phyloP scores from a whole-genome alignment of 2,888 invertebrate species.

The Azorinus chamasolen region DNA sequence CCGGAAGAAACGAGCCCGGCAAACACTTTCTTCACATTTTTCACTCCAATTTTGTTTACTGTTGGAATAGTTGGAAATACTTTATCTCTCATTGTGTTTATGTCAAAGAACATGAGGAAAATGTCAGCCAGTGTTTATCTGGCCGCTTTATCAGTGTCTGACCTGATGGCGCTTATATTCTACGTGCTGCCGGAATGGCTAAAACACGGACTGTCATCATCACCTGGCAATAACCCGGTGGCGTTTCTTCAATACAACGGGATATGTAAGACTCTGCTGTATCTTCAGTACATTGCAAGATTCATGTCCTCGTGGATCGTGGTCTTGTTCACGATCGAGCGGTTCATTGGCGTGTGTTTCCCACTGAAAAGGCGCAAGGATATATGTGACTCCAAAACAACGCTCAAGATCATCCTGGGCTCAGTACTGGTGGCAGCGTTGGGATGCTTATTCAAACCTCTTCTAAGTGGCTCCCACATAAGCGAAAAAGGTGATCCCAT shows the following conservation, averaged over 20 bases:
- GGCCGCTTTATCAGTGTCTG: constrained; percentile 92
- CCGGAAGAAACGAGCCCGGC: no score
- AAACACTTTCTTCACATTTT: constrained; percentile 88
- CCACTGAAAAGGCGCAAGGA: constrained; percentile 76
- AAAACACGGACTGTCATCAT: constrained; percentile 72
- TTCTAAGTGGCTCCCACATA: constrained; percentile 68
- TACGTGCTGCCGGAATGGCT: constrained; percentile 85
- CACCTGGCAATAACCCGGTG: constrained; percentile 62
- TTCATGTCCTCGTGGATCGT: constrained; percentile 84
- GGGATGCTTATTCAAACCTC: constrained; percentile 78
- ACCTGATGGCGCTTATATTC: constrained; percentile 90
- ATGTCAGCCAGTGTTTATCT: constrained; percentile 92
- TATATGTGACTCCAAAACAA: constrained; percentile 76
- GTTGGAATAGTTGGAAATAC: constrained; percentile 92
- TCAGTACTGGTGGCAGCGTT: constrained; percentile 67
- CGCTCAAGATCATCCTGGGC: constrained; percentile 73
- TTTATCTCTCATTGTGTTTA: constrained; percentile 92
- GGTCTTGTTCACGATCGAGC: constrained; percentile 82
- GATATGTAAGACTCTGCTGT: constrained; percentile 92
- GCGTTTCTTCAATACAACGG: constrained; percentile 86
- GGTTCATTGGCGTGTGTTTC: constrained; percentile 83
- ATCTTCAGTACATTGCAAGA: constrained; percentile 88
- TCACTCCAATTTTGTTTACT: constrained; percentile 91
- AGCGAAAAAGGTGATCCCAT: constrained; percentile 49
- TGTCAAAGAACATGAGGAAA: constrained; percentile 90